Conservation (phyloP, 2,888 invertebrate species). For the Maniola hyperantus region DNA sequence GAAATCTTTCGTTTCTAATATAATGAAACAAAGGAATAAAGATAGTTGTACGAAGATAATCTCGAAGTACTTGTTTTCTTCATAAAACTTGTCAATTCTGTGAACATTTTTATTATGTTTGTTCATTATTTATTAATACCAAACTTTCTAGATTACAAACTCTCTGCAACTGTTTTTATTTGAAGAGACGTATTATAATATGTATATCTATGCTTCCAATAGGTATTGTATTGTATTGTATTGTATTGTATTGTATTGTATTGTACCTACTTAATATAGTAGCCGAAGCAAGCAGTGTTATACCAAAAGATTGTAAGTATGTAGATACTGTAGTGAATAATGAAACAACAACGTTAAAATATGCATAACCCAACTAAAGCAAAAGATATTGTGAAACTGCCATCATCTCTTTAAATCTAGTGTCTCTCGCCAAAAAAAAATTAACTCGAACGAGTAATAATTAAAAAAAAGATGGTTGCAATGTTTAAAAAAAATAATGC, state of each 20-base stretch:
- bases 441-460: neutral
- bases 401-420: neutral
- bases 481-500: too few relatives aligned
- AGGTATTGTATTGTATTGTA: too few relatives aligned
- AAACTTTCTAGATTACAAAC: neutral
- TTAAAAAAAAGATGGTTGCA: too few relatives aligned
- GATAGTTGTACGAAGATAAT: neutral
- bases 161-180: neutral
- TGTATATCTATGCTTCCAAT: too few relatives aligned
- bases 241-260: too few relatives aligned
- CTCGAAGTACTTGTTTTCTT: neutral
- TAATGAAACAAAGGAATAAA: neutral
- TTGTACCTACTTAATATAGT: neutral
- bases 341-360: neutral
- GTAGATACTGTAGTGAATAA: neutral
- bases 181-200: neutral
- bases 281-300: neutral
- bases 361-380: neutral
- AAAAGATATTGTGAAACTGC: neutral
- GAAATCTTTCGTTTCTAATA: neutral
- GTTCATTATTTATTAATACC: neutral
- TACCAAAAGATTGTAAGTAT: neutral
- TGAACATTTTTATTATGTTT: slow-evolving; percentile 2
- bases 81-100: slow-evolving; percentile 8
- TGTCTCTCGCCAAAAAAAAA: neutral